Conservation (phyloP, 2,113 vertebrate genomes). For the Grammomys dolichurus region DNA sequence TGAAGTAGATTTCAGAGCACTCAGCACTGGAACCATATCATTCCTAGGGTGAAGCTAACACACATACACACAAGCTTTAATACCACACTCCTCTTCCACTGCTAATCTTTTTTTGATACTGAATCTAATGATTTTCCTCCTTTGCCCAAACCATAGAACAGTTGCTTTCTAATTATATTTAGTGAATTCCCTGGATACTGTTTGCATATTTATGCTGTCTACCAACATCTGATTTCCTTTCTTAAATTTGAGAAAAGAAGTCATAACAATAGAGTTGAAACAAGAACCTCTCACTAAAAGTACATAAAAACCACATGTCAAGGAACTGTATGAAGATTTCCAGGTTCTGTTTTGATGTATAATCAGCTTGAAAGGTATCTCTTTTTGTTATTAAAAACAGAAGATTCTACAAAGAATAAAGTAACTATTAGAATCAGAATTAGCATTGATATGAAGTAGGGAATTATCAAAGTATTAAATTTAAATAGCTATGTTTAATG, state of each 20-base stretch:
- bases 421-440: not conserved
- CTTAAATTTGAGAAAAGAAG: not conserved
- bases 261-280: not conserved
- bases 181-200: not conserved
- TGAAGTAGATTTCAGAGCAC: not conserved
- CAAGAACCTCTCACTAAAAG: not conserved
- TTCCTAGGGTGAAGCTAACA: accelerated
- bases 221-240: not conserved
- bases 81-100: not conserved
- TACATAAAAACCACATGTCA: not conserved
- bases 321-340: not conserved
- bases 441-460: not conserved
- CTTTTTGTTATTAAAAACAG: not conserved
- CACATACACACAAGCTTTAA: too few relatives aligned
- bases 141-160: not conserved
- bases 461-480: not conserved
- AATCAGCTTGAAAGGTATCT: not conserved
- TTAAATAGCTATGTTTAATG: not conserved
- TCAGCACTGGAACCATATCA: accelerated
- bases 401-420: not conserved
- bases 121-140: not conserved
- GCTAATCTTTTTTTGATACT: too few relatives aligned
- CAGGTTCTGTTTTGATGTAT: not conserved
- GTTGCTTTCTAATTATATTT: not conserved
- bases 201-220: not conserved